A percentile compares a stretch with the other conserved stretches of the same genome.
Evolutionary conservation across 2,888 invertebrate species (phyloP).

Genomic region (Alviniconcha strummeri): DNA sequence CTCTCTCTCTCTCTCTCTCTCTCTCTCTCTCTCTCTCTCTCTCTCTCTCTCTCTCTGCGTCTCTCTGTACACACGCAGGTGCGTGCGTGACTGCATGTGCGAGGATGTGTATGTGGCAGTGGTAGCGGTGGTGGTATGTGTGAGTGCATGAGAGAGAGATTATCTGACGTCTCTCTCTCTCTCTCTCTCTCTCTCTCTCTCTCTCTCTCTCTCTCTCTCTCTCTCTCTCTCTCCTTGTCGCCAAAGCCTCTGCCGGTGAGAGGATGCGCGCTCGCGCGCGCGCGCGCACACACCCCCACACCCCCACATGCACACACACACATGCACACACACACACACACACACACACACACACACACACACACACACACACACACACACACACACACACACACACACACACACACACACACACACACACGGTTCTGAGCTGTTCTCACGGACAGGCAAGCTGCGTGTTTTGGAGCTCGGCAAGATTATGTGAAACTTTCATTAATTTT

Average conservation of each 20-base stretch:
- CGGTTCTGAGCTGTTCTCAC: too few relatives aligned
- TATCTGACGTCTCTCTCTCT: not conserved
- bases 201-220: conserved; percentile 9
- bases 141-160: too few relatives aligned
- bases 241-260: too few relatives aligned
- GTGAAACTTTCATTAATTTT: too few relatives aligned
- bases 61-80: not conserved
- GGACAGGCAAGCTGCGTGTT: too few relatives aligned
- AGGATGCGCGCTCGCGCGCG: too few relatives aligned
- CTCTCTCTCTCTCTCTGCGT: not conserved
- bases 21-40: not conserved
- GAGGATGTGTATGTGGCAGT: not conserved
- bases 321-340: too few relatives aligned
- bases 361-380: not conserved
- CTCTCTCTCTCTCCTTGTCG: conserved; percentile 2
- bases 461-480: too few relatives aligned
- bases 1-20: not conserved
- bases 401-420: too few relatives aligned
- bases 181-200: conserved; percentile 10
- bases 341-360: too few relatives aligned
- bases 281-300: not conserved
- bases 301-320: too few relatives aligned
- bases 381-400: too few relatives aligned
- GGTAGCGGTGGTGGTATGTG: not conserved
- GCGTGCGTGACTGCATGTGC: not conserved